These are phyloP conservation scores for Vidua chalybeata DNA, from an alignment of 2,113 vertebrate genomes.

Conservation along the genomic window DNA sequence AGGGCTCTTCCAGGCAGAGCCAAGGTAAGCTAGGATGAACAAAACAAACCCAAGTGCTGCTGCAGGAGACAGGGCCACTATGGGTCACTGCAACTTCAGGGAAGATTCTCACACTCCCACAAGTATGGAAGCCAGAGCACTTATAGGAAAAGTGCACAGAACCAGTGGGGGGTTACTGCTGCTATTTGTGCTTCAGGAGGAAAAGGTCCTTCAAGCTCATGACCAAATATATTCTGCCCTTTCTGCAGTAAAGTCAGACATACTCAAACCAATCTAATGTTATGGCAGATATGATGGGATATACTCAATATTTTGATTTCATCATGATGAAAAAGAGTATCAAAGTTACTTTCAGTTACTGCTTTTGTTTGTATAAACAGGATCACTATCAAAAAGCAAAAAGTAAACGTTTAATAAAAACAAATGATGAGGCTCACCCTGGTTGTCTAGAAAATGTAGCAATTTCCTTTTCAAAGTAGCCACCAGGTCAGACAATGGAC, in stretches of 20 bases:
- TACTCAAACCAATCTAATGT: conserved; percentile 30
- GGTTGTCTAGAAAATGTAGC: neutral
- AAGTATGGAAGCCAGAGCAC: neutral
- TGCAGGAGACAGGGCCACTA: neutral
- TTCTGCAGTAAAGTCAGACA: conserved; percentile 22
- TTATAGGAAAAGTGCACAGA: neutral
- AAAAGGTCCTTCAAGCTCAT: neutral
- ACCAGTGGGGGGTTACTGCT: neutral
- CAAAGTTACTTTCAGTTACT: neutral
- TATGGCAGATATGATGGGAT: conserved; percentile 37
- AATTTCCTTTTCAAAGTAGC: neutral
- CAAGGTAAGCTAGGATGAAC: neutral
- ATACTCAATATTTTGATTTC: conserved; percentile 59
- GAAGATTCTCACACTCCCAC: neutral
- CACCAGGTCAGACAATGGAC: neutral
- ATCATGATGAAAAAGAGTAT: conserved; percentile 5
- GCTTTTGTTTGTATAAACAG: neutral
- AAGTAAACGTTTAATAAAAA: conserved; percentile 15
- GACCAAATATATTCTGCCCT: neutral
- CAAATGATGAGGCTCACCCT: neutral
- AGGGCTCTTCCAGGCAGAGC: neutral
- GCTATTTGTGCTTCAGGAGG: neutral
- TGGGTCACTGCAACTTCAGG: neutral
- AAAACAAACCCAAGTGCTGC: neutral
- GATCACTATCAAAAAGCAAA: neutral